Evolutionary conservation across 2,888 invertebrate species (phyloP), one percentile per base, ranked within the genome.

Genomic region (Eumerus sabulonum): DNA sequence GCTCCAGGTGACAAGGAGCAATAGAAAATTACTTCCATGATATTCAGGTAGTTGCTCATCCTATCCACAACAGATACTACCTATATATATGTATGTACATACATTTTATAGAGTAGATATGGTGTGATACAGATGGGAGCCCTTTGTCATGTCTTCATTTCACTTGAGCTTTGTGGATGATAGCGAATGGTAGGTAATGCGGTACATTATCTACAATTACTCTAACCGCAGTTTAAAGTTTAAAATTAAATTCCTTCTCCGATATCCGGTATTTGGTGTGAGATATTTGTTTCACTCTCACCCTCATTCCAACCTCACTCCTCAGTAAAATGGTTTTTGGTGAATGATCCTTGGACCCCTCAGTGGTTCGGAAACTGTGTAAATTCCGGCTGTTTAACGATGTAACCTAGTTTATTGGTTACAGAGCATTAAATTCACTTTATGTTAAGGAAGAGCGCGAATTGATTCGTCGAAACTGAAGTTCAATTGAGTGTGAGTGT

Each of bases 11-110:
- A 66, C 62, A 67, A 66, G 66, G 51, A 72, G 76, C 72, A 66
- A 59, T 70, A 62, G 72, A 67, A 77, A 77, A 72, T 77, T 77
- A 77, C 76, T 67, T 77, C 40, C 53, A 66, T 72, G 62, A 72
- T 66, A 66, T 66, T 67, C 60, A 72, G 72, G 71, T n/a, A 71
- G 60, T 18, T 60, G 51, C 62, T 62, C 48, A 48, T 60, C 54
- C 18, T 12, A 51, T 19, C 13, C n/a, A 19, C n/a, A 36, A 36
- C 36, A 36, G 7, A 36, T 36, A n/a, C n/a, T n/a, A n/a, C n/a
- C n/a, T n/a, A n/a, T n/a, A n/a, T n/a, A n/a, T n/a, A n/a, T n/a
- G n/a, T 36, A 56, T 16, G n/a, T 1, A 16, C 4, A 44, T 48
- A 59, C 51, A 54, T 64, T 38, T 16, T 9, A 19, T 38, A 27